Base-by-base conservation (phyloP, 64 coral and sea anemone species). In the Actinia equina region DNA sequence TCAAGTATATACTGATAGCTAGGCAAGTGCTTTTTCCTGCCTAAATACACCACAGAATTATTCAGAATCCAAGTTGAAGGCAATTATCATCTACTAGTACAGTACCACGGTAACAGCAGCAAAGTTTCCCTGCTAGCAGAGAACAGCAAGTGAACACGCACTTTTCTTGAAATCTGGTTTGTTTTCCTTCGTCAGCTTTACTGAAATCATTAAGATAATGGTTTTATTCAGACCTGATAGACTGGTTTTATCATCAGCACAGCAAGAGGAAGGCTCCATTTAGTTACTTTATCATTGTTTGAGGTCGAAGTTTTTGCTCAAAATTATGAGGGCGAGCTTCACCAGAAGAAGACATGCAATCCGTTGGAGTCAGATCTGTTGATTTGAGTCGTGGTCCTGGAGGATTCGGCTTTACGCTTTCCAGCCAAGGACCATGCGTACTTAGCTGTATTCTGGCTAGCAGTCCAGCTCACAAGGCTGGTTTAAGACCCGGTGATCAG, bases 401-500 rank as follows among this genome's bases (percentile, higher is more conserved):
- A 13, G 94, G 97, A 44, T 99, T 93, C 82, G 97, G 97, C 7
- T 99, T 99, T 59, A 99, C 97, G 43, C 77, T 99, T n/a, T 90
- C 93, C 2, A 91, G 93, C 44, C 97, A 99, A 59, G 91, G 91
- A 79, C 97, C 97, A 26, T 99, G 97, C 91, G 88, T 95, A 57
- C 82, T 99, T n/a, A 95, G 90, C 54, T 95, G 93, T 83, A 94
- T 99, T 65, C 86, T 95, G 54, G 87, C 88, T 37, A 93, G 97
- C 55, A 95, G 93, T 78, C 93, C 97, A 59, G 97, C 97, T 89
- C 84, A 95, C 43, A 93, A 92, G 58, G 97, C 94, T 19, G 93
- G 91, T 17, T 87, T 99, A 7, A 90, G 89, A 71, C 90, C 88
- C 8, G 97, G 97, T 14, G 97, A 99, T 87, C 88, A 99, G 54